Evolutionary conservation across 2,888 invertebrate genomes (phyloP).

Genomic region (Ophion ellenae): DNA sequence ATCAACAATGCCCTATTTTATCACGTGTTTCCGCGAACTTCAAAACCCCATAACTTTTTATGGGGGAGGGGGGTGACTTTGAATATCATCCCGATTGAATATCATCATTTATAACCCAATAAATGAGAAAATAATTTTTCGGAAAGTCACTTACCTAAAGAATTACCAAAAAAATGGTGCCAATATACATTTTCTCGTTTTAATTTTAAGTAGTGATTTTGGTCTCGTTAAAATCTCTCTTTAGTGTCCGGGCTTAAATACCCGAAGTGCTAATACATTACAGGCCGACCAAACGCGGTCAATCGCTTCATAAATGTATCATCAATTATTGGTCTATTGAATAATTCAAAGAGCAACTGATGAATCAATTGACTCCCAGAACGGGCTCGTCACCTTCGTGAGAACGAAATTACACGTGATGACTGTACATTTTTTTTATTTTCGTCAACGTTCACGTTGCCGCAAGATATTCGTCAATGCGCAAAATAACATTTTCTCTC

Average conservation of each 20-base stretch:
- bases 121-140: too few species aligned
- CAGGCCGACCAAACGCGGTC: not conserved
- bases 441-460: not conserved
- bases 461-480: not conserved
- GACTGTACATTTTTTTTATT: not conserved
- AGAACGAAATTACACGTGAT: not conserved
- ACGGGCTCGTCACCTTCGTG: not conserved
- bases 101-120: too few species aligned
- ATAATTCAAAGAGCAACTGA: slow-evolving; percentile 16
- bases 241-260: not conserved
- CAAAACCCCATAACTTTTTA: too few species aligned
- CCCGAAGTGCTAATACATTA: not conserved
- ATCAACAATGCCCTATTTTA: too few species aligned
- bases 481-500: not conserved
- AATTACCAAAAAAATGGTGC: not conserved
- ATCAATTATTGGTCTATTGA: not conserved
- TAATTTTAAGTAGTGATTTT: not conserved
- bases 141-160: too few species aligned
- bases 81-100: too few species aligned
- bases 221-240: not conserved
- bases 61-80: too few species aligned
- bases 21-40: too few species aligned
- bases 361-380: slow-evolving; percentile 1
- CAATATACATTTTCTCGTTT: not conserved
- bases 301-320: not conserved